Evolutionary conservation across 2,113 vertebrate species (phyloP), one percentile per base, ranked within the genome.

Genomic region (Gasterosteus nipponicus): DNA sequence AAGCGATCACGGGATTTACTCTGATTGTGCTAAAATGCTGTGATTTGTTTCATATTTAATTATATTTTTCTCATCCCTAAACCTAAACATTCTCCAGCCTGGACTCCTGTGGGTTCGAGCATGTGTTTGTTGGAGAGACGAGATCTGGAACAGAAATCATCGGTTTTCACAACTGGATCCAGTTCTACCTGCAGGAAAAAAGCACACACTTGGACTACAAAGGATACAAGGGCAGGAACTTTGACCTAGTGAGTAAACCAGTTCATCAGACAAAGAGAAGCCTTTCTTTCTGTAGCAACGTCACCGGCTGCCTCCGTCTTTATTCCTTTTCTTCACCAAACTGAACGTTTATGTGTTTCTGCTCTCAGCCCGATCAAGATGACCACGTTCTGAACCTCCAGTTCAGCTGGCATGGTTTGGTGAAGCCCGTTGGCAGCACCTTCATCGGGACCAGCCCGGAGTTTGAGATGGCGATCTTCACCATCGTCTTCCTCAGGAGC

Each of bases 181-280:
- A 96, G 84, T 96, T 97, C 90, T 97, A 96, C 88, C 90, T 96
- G 78, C 95, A 97, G 86, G 96, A 97, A 75, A 97, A 96, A 68
- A 83, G 0, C 65, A 81, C 57, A 0, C 81, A 94, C 31, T 89
- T 96, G 81, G 95, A 96, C 86, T 96, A 97, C 87, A 96, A 95
- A 75, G 96, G 96, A 44, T 97, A 95, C 7, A 90, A 96, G 54
- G 73, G 93, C 78, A 82, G 58, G 6, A 78, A 83, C 0, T 33
- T 68, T 0, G 90, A 93, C 77, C 49, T 90, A 2, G 90, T 92
- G 44, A 73, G 89, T 74, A 1, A 3, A 16, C 47, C 5, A 56
- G 51, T 63, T 56, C 18, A 77, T 6, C 18, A 51, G n/a, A 29
- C 1, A 11, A 39, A 39, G 10, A 46, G 1, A n/a, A 4, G 7